These are phyloP conservation scores for Odocoileus virginianus DNA, from an alignment of 2,113 vertebrate genomes.

Conservation along the genomic window DNA sequence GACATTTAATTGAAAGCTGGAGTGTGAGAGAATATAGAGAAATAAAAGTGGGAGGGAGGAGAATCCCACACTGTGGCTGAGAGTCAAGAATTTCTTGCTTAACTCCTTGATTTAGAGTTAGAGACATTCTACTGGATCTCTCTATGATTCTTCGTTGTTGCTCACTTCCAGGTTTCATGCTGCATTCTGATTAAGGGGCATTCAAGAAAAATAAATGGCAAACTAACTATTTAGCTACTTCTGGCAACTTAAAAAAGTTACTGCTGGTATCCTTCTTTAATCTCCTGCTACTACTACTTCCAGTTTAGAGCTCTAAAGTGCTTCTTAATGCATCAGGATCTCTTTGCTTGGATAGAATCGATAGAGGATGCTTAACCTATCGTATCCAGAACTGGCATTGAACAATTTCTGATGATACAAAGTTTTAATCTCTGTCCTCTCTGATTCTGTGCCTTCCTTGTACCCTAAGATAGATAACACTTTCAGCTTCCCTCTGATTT, in stretches of 20 bases:
- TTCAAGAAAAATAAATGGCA: neutral
- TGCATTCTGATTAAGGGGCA: neutral
- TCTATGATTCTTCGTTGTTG: neutral
- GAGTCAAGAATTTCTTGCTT: neutral
- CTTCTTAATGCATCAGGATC: neutral
- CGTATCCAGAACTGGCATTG: neutral
- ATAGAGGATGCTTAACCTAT: neutral
- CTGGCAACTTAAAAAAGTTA: neutral
- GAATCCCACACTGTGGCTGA: neutral
- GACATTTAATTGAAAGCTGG: neutral
- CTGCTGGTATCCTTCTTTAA: neutral
- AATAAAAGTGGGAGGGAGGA: neutral
- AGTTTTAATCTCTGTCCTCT: neutral
- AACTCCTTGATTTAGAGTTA: neutral
- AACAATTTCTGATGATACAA: neutral
- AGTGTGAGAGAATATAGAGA: neutral
- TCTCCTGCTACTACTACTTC: neutral
- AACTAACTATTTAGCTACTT: neutral
- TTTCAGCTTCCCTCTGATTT: neutral
- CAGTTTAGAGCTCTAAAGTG: neutral
- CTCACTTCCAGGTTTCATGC: neutral
- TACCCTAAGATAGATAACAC: neutral
- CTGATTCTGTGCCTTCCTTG: neutral
- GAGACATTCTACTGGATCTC: neutral
- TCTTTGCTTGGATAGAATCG: neutral